Evolutionary conservation across 2,888 invertebrate genomes (phyloP).

Genomic region (Protodeltote pygarga): DNA sequence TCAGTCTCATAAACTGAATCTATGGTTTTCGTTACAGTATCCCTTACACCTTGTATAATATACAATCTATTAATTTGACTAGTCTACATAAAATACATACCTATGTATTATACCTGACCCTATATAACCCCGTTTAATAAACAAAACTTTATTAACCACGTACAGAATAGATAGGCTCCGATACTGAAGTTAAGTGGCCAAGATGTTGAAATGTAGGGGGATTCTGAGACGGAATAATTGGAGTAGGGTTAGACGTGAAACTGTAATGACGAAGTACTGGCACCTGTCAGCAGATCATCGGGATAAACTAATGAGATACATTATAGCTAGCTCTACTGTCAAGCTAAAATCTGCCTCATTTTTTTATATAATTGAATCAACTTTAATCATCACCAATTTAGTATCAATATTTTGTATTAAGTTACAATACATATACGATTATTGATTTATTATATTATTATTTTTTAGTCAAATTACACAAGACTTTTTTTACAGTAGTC

Average conservation of each 20-base stretch:
- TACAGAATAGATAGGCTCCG: constrained; percentile 24
- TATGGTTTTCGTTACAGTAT: too few species aligned
- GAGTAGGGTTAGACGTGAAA: constrained; percentile 28
- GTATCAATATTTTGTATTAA: too few species aligned
- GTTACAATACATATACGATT: too few species aligned
- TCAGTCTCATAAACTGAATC: too few species aligned
- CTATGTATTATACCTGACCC: background rate
- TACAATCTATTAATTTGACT: background rate
- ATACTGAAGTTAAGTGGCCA: constrained; percentile 38
- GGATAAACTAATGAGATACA: background rate
- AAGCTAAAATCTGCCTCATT: too few species aligned
- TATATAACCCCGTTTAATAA: constrained; percentile 29
- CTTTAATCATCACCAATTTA: too few species aligned
- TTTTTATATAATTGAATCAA: too few species aligned
- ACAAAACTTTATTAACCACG: constrained; percentile 34
- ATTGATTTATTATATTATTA: too few species aligned
- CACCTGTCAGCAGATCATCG: constrained; percentile 21
- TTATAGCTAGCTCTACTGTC: background rate
- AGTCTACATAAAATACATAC: background rate
- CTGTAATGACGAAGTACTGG: constrained; percentile 19
- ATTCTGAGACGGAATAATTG: constrained; percentile 31
- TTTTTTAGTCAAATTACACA: too few species aligned
- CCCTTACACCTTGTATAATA: too few species aligned
- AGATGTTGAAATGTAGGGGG: constrained; percentile 39
- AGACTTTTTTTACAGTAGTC: too few species aligned